A percentile compares a stretch with the other conserved stretches of the same genome.
These are phyloP conservation scores for Romanogobio albipinnatus DNA, from an alignment of 2,113 vertebrate genomes.

Conservation along the genomic window DNA sequence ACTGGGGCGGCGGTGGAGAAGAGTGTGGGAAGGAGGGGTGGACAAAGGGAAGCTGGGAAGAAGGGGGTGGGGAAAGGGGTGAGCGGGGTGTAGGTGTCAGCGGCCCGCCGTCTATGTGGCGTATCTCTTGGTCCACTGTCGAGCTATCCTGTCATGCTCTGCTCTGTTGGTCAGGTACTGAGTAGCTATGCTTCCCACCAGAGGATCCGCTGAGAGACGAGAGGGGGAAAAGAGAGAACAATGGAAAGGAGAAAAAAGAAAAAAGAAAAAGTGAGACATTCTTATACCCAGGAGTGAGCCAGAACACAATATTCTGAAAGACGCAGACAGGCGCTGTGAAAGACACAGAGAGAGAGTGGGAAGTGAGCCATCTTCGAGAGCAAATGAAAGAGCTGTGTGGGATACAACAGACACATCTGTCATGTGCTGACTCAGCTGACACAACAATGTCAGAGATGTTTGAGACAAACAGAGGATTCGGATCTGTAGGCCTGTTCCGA, in stretches of 20 bases:
- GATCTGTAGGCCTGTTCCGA: constrained; percentile 16
- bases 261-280: constrained; percentile 24
- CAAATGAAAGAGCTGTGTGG: constrained; percentile 7
- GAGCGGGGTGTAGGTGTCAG: constrained; percentile 51
- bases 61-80: background rate
- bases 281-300: background rate
- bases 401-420: constrained; percentile 27
- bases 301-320: constrained; percentile 1
- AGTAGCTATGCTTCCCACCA: constrained; percentile 95
- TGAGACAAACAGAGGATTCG: constrained; percentile 27
- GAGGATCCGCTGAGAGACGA: constrained; percentile 83
- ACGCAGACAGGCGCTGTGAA: background rate
- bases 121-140: constrained; percentile 96
- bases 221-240: background rate
- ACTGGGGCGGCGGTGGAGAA: background rate
- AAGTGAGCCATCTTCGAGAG: background rate
- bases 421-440: constrained; percentile 43
- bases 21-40: background rate
- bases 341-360: background rate
- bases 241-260: background rate
- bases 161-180: constrained; percentile 96
- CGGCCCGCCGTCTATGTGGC: constrained; percentile 84
- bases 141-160: constrained; percentile 95
- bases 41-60: background rate
- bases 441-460: constrained; percentile 18